Evolutionary conservation across 2,888 invertebrate species (phyloP).

Genomic region (Drosophila cognata): DNA sequence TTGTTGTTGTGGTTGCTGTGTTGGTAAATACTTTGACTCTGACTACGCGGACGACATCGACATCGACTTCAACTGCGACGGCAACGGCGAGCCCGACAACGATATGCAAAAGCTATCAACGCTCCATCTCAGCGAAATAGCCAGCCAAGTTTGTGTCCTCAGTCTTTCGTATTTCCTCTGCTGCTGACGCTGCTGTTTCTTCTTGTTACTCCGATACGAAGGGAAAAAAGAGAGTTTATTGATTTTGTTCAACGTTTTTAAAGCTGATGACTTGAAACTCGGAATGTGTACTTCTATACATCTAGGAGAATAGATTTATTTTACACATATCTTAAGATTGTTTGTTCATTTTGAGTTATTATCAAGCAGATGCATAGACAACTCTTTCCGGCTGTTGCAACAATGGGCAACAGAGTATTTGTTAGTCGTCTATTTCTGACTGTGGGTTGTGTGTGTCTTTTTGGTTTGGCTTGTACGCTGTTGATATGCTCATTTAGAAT

Average conservation of each 20-base stretch:
- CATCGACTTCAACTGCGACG: conserved; percentile 36
- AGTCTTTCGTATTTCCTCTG: conserved; percentile 70
- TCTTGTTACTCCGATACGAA: conserved; percentile 21
- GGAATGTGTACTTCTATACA: background rate
- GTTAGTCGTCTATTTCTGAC: background rate
- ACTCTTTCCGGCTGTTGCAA: background rate
- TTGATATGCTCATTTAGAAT: conserved; percentile 81
- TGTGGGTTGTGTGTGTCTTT: conserved; percentile 39
- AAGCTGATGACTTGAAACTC: background rate
- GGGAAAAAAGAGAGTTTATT: conserved; percentile 6
- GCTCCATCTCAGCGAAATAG: conserved; percentile 63
- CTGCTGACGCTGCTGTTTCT: conserved; percentile 25
- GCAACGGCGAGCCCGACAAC: conserved; percentile 55
- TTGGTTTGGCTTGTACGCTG: conserved; percentile 70
- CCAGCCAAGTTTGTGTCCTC: conserved; percentile 58
- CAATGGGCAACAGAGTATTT: background rate
- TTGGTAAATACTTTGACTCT: conserved; percentile 74
- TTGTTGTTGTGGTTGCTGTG: conserved; percentile 24
- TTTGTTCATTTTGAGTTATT: background rate
- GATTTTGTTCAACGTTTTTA: background rate
- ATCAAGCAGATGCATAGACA: background rate
- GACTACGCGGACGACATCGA: conserved; percentile 32
- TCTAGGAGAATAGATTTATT: too few species aligned
- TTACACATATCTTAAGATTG: too few species aligned
- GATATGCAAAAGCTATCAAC: conserved; percentile 81